These are phyloP conservation scores for Dendrolimus houi DNA, from an alignment of 2,888 invertebrate genomes.

Conservation along the genomic window DNA sequence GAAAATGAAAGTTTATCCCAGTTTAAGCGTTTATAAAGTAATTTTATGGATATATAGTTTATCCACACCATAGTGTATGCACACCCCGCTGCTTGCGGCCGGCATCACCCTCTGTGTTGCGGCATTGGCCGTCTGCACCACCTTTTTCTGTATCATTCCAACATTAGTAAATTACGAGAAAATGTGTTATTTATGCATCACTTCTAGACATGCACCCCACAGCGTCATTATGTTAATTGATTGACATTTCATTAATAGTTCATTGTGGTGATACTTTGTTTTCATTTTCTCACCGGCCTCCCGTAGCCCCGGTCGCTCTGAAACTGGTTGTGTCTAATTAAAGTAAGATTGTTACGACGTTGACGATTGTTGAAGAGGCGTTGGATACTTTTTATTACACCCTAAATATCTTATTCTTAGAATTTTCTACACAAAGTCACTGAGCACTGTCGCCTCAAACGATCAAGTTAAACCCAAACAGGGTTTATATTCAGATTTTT, in stretches of 20 bases:
- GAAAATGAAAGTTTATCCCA: background rate
- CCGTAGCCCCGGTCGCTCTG: conserved; percentile 16
- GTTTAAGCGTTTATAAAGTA: conserved; percentile 5
- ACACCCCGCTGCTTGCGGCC: conserved; percentile 42
- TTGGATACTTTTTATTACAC: background rate
- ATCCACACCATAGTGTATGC: conserved; percentile 29
- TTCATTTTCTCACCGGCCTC: conserved; percentile 30
- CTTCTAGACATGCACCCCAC: conserved; percentile 46
- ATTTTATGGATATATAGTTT: conserved; percentile 26
- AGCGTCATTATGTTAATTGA: conserved; percentile 55
- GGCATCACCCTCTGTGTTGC: conserved; percentile 39
- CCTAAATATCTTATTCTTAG: background rate
- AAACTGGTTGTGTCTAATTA: conserved; percentile 4
- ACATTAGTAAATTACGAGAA: conserved; percentile 46
- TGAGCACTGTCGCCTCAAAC: background rate
- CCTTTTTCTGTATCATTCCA: conserved; percentile 51
- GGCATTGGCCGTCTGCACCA: conserved; percentile 12
- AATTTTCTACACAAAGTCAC: background rate
- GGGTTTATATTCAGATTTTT: background rate
- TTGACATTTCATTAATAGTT: conserved; percentile 54
- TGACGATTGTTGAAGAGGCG: conserved; percentile 2
- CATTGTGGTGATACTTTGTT: conserved; percentile 41
- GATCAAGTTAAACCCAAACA: background rate
- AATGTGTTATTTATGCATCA: conserved; percentile 61
- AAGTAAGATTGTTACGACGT: conserved; percentile 6